A percentile compares a stretch with the other conserved stretches of the same genome.
These are phyloP conservation scores for Thalassarche chlororhynchos DNA, from an alignment of 2,113 vertebrate species.

Conservation along the genomic window DNA sequence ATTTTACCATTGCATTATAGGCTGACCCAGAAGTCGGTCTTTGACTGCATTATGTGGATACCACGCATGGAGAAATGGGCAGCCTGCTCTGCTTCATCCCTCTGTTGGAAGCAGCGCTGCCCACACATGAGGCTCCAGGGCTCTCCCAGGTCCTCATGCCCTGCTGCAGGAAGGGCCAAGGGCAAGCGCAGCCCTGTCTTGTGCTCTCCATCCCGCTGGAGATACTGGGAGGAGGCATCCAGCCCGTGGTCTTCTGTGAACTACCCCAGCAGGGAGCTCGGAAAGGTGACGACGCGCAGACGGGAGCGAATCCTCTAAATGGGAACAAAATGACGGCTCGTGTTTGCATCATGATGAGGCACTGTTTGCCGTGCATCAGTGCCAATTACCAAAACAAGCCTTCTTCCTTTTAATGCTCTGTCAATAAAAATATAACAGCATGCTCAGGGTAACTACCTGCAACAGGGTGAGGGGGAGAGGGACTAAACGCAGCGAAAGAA, in stretches of 20 bases:
- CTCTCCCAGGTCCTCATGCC: rapidly evolving
- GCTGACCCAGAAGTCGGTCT: no score
- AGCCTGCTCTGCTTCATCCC: neutral
- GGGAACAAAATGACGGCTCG: rapidly evolving
- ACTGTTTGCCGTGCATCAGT: neutral
- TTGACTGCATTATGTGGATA: no score
- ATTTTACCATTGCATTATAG: rapidly evolving
- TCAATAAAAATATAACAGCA: neutral
- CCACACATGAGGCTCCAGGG: rapidly evolving
- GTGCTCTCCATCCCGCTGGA: neutral
- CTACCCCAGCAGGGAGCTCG: rapidly evolving
- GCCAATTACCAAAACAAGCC: neutral
- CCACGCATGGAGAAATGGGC: rapidly evolving
- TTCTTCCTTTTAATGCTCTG: neutral
- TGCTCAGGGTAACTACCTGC: neutral
- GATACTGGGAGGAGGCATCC: neutral
- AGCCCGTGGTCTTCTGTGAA: rapidly evolving
- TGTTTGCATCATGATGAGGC: neutral
- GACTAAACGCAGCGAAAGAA: neutral
- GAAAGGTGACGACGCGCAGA: rapidly evolving
- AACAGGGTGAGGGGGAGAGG: neutral
- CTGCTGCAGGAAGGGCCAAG: rapidly evolving
- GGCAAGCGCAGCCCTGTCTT: rapidly evolving
- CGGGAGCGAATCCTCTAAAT: rapidly evolving
- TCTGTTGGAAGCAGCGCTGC: no score